Conservation (phyloP, 2,113 vertebrate species). For the Xerus inauris region DNA sequence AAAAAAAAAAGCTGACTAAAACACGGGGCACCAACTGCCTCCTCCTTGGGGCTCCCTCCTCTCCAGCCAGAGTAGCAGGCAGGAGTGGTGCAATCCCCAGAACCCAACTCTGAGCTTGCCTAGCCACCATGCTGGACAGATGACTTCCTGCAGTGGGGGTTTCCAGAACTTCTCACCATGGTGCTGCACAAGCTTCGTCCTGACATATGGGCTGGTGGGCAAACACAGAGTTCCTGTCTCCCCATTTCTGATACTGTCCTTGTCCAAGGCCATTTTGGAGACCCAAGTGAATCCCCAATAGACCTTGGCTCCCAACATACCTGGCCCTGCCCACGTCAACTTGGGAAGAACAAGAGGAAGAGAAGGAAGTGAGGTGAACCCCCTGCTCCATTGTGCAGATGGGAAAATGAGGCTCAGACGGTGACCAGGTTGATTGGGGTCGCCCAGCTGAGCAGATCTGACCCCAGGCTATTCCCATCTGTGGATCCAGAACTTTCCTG, state of each 20-base stretch:
- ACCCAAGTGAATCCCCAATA: not conserved
- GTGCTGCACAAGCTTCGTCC: not conserved
- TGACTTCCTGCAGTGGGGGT: accelerated
- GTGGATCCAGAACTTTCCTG: not conserved
- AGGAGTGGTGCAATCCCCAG: accelerated
- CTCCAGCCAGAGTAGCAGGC: accelerated
- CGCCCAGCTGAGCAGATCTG: not conserved
- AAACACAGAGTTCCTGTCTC: not conserved
- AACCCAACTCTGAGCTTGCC: not conserved
- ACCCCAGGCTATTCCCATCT: not conserved
- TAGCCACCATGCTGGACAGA: accelerated
- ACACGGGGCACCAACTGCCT: not conserved
- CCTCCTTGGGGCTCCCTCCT: not conserved
- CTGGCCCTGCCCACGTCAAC: not conserved
- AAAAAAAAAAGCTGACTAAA: no score
- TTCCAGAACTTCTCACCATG: accelerated
- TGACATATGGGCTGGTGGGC: not conserved
- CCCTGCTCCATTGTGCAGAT: accelerated
- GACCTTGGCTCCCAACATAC: not conserved
- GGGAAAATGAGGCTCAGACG: not conserved
- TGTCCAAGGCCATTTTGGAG: no score
- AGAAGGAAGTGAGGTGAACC: not conserved
- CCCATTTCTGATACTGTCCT: not conserved
- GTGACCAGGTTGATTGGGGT: accelerated
- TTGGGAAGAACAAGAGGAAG: not conserved